phyloP scores from a whole-genome alignment of 1,140 invertebrate species.

The Drosophila arawakana region DNA sequence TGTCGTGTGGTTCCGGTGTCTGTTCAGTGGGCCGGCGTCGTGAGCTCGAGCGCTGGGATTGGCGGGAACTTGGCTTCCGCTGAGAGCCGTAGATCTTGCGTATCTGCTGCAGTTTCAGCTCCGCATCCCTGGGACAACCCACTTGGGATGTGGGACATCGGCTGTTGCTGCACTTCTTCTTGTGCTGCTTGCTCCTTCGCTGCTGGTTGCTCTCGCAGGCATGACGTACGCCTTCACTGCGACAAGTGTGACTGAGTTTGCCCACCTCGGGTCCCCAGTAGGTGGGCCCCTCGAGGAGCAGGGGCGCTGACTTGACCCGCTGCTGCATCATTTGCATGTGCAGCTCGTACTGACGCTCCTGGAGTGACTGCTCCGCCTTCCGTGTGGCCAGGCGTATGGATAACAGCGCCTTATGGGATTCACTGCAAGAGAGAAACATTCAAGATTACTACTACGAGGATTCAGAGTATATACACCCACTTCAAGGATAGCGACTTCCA shows the following conservation, averaged over 20 bases:
- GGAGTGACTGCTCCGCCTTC: constrained; percentile 78
- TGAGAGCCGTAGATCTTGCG: constrained; percentile 73
- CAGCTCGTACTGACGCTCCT: constrained; percentile 78
- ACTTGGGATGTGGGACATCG: constrained; percentile 16
- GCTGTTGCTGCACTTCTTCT: constrained; percentile 57
- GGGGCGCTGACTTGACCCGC: constrained; percentile 78
- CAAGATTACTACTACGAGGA: background rate
- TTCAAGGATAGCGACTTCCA: constrained; percentile 81
- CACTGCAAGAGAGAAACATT: constrained; percentile 50
- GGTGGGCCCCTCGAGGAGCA: constrained; percentile 77
- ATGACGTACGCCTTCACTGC: constrained; percentile 64
- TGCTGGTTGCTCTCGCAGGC: constrained; percentile 63
- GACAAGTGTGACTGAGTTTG: constrained; percentile 73
- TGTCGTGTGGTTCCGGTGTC: constrained; percentile 63
- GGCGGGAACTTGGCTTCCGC: constrained; percentile 60
- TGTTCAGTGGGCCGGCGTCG: constrained; percentile 38
- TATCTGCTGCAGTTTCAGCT: constrained; percentile 62
- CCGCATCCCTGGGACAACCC: constrained; percentile 29
- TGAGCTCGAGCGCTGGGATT: constrained; percentile 60
- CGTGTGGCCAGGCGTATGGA: constrained; percentile 79
- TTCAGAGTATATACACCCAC: constrained; percentile 39
- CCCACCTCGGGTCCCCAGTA: constrained; percentile 81
- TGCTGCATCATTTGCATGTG: constrained; percentile 83
- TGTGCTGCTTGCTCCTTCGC: constrained; percentile 43
- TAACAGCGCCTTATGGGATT: constrained; percentile 76